A percentile compares a stretch with the other conserved stretches of the same genome.
Conservation (phyloP, 2,113 vertebrate genomes). For the Clarias macrocephalus region DNA sequence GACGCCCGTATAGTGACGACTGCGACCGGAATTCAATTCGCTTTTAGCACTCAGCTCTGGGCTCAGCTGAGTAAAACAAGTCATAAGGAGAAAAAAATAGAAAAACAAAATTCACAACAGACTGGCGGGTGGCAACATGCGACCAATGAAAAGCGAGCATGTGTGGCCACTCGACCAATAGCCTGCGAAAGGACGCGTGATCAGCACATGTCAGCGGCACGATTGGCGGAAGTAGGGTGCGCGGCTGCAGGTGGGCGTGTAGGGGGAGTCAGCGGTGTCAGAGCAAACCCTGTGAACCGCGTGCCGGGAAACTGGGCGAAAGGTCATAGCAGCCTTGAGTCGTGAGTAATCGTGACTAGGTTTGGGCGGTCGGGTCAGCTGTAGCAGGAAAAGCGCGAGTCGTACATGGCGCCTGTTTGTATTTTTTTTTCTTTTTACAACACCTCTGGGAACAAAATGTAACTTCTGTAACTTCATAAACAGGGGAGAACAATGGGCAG, state of each 20-base stretch:
- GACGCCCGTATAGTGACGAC: conserved; percentile 52
- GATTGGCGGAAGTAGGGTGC: conserved; percentile 76
- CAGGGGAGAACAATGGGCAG: background rate
- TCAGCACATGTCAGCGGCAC: conserved; percentile 78
- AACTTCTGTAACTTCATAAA: background rate
- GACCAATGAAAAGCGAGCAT: conserved; percentile 74
- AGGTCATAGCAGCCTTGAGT: conserved; percentile 72
- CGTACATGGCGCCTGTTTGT: background rate
- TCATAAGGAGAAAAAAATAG: conserved; percentile 61
- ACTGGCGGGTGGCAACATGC: conserved; percentile 70
- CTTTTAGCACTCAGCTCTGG: conserved; percentile 66
- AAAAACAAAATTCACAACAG: conserved; percentile 72
- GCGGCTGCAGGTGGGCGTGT: conserved; percentile 73
- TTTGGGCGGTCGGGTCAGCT: conserved; percentile 34
- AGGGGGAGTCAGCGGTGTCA: conserved; percentile 76
- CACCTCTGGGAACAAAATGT: background rate
- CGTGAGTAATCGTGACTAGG: conserved; percentile 41
- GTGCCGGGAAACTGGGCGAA: conserved; percentile 82
- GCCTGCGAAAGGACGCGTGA: conserved; percentile 76
- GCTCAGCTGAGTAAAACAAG: conserved; percentile 79
- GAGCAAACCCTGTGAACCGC: conserved; percentile 75
- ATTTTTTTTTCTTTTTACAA: background rate
- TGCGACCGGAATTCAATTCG: conserved; percentile 59
- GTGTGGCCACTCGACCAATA: conserved; percentile 72
- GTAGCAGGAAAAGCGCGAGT: conserved; percentile 2